Base-by-base conservation (phyloP, 2,113 vertebrate species). In the Ramphastos sulfuratus region DNA sequence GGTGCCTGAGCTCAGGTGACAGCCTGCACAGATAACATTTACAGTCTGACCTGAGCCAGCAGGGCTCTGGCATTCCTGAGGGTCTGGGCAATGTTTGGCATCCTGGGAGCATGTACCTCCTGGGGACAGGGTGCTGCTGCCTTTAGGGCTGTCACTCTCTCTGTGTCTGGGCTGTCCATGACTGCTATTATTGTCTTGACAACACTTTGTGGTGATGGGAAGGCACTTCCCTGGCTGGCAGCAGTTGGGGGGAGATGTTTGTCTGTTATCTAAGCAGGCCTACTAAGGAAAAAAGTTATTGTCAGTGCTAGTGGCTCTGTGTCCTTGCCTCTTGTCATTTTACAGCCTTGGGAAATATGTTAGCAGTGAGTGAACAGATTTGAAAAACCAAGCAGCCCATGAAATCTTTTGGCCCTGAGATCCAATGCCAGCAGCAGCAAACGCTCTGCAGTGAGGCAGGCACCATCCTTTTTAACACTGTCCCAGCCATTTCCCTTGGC, bases 391-490 rank as follows among this genome's bases (percentile, higher is more conserved):
- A 15, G 15, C 15, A 3, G 17, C 13, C 7, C 24, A 71, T 28
- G 59, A 50, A 15, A 25, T 59, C n/a, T 12, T 66, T 6, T 12
- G 39, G 46, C 69, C n/a, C 28, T 46, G 73, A 64, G 59, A n/a
- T 61, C 7, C 74, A 69, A 14, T 21, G 27, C 25, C 58, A 76
- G 39, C 76, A 52, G 79, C 65, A 65, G 42, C 42, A 27, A 33
- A 33, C 9, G 15, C n/a, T 37, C 35, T 54, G 59, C 55, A 5
- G 25, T 17, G 37, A 17, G 52, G 27, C 44, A 33, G 42, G 24
- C 42, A 10, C 0, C 1, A n/a, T 59, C 50, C 21, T 30, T 42
- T 8, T 31, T 23, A 20, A 19, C 10, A 7, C 31, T 2, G 1
- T n/a, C 58, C 25, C 60, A 35, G 50, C 21, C 31, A 7, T 8